A percentile compares a stretch with the other conserved stretches of the same genome.
phyloP scores from a whole-genome alignment of 2,113 vertebrate genomes.

The Engraulis encrasicolus region DNA sequence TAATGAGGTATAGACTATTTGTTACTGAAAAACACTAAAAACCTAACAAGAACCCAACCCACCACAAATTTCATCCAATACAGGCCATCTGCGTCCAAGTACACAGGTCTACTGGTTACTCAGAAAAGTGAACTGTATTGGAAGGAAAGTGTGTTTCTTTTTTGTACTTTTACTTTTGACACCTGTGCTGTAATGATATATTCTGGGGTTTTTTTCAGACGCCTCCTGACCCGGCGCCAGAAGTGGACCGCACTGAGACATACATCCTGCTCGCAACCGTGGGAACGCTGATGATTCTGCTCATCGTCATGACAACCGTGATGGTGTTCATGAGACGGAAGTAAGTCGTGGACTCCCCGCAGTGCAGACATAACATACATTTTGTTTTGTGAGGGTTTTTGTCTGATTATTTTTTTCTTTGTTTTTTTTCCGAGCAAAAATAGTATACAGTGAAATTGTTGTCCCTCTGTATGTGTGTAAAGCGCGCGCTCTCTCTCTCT shows the following conservation, averaged over 20 bases:
- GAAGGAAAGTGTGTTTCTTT: too few relatives aligned
- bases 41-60: too few relatives aligned
- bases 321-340: conserved; percentile 50
- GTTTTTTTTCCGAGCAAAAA: not conserved
- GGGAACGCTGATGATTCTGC: conserved; percentile 41
- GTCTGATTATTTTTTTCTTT: too few relatives aligned
- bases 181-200: not conserved
- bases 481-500: too few relatives aligned
- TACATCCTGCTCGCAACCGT: conserved; percentile 47
- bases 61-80: too few relatives aligned
- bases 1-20: too few relatives aligned
- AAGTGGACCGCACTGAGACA: conserved; percentile 8
- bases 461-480: not conserved
- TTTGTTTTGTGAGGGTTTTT: too few relatives aligned
- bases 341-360: conserved; percentile 24
- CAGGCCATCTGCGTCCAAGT: too few relatives aligned
- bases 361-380: not conserved
- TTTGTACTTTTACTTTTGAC: too few relatives aligned
- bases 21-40: too few relatives aligned
- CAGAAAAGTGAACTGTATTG: too few relatives aligned
- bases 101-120: too few relatives aligned
- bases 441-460: not conserved
- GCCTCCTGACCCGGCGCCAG: not conserved
- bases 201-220: not conserved
- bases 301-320: conserved; percentile 40